phyloP scores from a whole-genome alignment of 1,140 invertebrate species.

The Drosophila quadrilineata region DNA sequence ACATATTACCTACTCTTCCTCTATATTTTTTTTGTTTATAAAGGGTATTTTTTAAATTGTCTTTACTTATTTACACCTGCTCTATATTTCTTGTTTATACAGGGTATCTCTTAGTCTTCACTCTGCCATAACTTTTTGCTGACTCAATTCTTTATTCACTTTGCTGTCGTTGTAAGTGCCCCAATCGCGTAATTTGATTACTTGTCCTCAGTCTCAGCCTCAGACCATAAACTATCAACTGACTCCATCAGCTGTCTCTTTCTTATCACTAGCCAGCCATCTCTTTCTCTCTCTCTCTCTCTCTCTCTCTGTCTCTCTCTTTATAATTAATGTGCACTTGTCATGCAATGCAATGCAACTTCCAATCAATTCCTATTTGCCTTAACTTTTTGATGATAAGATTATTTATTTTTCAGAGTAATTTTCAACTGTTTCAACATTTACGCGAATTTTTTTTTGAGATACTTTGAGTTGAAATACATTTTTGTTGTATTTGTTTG shows the following conservation, averaged over 20 bases:
- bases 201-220: background rate
- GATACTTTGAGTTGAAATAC: too few species aligned
- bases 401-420: too few species aligned
- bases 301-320: background rate
- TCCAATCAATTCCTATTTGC: slow-evolving; percentile 11
- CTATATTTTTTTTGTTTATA: background rate
- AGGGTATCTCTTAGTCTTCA: background rate
- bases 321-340: slow-evolving; percentile 18
- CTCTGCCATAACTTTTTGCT: background rate
- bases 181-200: slow-evolving; percentile 36
- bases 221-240: background rate
- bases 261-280: too few species aligned
- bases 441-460: background rate
- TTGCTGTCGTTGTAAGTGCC: slow-evolving; percentile 10
- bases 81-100: background rate
- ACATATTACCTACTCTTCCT: background rate
- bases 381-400: slow-evolving; percentile 5
- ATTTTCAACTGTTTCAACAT: slow-evolving; percentile 17
- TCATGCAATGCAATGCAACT: slow-evolving; percentile 11
- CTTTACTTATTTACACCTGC: background rate
- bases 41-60: background rate
- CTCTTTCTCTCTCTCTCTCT: background rate
- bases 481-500: slow-evolving; percentile 21
- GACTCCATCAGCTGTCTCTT: slow-evolving; percentile 5
- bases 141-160: slow-evolving; percentile 14